Base-by-base conservation (phyloP, 2,113 vertebrate species). In the Agapornis roseicollis region DNA sequence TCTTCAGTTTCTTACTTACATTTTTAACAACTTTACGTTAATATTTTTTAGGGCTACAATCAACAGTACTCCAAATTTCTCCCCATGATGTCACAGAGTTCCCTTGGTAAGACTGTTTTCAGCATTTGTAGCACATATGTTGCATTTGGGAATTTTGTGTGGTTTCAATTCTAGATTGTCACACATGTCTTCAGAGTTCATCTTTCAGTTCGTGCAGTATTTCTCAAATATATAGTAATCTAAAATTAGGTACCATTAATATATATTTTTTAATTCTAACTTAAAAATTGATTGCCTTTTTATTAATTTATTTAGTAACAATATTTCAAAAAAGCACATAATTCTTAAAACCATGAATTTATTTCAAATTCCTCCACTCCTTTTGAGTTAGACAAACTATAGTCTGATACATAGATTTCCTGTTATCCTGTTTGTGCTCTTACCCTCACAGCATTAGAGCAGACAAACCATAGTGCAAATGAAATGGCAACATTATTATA, bases 1-100 rank as follows among this genome's bases (percentile, higher is more conserved):
- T 91, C 91, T 93, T 74, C 47, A 50, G 66, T 94, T 94, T 93
- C 63, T 93, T 92, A 83, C 95, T 96, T 94, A 86, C 70, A 37
- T 85, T 74, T 95, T 85, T 80, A 85, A 50, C 23, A 88, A 94
- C 64, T 92, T 91, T n/a, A 74, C 60, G 44, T 77, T 49, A 84
- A 56, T 77, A 33, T 83, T 89, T 87, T 92, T 55, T 71, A 89
- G 35, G 6, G 28, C 44, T 52, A 19, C 63, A 92, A 80, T 92
- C 79, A 91, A 49, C 35, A 78, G 29, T 28, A 46, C 52, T 88
- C 35, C 33, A 83, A 39, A 80, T 88, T 79, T 84, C 44, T 91
- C 18, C 17, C 17, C 22, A 10, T 42, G 61, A 60, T 29, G 4
- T 35, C 71, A 73, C 53, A 93, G 47, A 49, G 49, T 69, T 86